Conservation (phyloP, 1,140 invertebrate genomes). For the Brachionus sp. region DNA sequence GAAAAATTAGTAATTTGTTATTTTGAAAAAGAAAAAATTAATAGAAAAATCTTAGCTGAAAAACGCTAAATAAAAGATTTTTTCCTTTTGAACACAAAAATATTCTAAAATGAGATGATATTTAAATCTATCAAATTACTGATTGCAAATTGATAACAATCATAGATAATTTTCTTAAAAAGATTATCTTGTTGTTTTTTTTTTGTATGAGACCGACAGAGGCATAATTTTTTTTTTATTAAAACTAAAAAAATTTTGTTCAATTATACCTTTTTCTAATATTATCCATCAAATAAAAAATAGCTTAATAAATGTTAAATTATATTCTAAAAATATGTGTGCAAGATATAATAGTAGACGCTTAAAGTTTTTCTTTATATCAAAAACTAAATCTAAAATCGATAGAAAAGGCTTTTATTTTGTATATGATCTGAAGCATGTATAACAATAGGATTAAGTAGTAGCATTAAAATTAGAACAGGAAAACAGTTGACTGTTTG, state of each 20-base stretch:
- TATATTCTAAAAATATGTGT: background rate
- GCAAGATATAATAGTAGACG: background rate
- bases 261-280: no score
- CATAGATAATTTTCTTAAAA: background rate
- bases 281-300: no score
- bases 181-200: background rate
- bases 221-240: background rate
- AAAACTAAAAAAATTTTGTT: background rate
- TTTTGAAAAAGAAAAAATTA: background rate
- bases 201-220: background rate
- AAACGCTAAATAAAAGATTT: background rate
- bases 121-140: background rate
- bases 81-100: background rate
- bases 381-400: background rate
- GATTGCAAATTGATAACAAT: background rate
- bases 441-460: background rate
- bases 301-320: background rate
- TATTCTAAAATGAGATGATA: background rate
- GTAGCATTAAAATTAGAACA: background rate
- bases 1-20: background rate
- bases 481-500: background rate
- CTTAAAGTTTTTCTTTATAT: background rate
- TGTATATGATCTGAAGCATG: background rate
- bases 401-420: background rate
- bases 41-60: background rate